Conservation (phyloP, 2,888 invertebrate genomes). For the Lycophotia porphyrea region DNA sequence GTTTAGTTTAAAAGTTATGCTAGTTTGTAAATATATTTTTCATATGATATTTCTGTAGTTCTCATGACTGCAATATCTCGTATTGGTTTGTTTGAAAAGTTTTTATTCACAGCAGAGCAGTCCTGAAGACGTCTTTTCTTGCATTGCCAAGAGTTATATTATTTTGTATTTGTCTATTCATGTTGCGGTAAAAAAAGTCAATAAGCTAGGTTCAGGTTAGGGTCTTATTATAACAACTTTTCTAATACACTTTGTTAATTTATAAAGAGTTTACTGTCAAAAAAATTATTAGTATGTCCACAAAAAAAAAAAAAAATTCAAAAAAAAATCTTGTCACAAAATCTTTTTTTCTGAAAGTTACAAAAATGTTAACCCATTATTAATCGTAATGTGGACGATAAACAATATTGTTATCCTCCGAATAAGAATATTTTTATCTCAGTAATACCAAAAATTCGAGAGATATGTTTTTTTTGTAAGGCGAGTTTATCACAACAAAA, state of each 20-base stretch:
- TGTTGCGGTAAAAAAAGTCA: not conserved
- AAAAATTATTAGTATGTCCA: too few species aligned
- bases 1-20: not conserved
- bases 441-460: not conserved
- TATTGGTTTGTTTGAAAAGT: not conserved
- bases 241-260: too few species aligned
- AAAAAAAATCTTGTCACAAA: too few species aligned
- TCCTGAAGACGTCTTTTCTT: not conserved
- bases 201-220: not conserved
- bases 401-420: not conserved
- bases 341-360: too few species aligned
- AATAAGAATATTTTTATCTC: not conserved
- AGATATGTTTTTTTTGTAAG: too few species aligned
- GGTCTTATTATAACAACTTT: too few species aligned
- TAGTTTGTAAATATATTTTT: not conserved
- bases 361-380: not conserved
- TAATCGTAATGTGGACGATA: not conserved
- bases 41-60: not conserved
- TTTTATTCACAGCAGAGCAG: not conserved
- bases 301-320: too few species aligned
- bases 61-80: not conserved
- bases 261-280: too few species aligned
- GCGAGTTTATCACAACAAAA: too few species aligned
- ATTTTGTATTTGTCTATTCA: not conserved
- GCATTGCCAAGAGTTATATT: not conserved